Conservation (phyloP, 1,140 invertebrate genomes). For the Papilio glaucus region DNA sequence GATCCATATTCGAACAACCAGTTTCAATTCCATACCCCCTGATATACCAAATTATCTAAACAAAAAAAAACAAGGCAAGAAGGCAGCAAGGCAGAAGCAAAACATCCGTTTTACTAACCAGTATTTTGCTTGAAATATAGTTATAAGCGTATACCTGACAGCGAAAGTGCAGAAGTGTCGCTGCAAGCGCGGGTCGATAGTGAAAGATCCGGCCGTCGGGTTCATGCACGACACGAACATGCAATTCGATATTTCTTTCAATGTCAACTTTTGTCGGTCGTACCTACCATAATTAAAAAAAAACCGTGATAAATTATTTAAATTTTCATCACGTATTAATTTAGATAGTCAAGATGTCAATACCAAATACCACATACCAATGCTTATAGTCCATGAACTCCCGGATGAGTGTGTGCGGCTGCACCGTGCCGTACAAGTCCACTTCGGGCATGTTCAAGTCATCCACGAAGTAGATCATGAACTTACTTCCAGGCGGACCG, state of each 20-base stretch:
- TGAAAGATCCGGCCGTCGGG: conserved; percentile 97
- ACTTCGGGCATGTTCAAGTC: conserved; percentile 99
- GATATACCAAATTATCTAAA: too few species aligned
- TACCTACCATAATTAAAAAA: conserved; percentile 84
- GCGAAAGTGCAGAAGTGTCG: conserved; percentile 97
- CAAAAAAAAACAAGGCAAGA: too few species aligned
- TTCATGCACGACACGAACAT: conserved; percentile 98
- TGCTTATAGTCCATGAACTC: conserved; percentile 98
- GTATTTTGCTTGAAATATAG: too few species aligned
- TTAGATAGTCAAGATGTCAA: too few species aligned
- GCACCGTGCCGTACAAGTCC: conserved; percentile 96
- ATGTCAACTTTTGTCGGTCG: conserved; percentile 91
- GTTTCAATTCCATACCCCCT: too few species aligned
- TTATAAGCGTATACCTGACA: conserved; percentile 87
- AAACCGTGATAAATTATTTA: neutral
- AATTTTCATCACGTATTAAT: too few species aligned
- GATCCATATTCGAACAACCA: too few species aligned
- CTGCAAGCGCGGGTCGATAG: conserved; percentile 95
- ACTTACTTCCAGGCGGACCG: conserved; percentile 95
- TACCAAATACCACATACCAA: too few species aligned
- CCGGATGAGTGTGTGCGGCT: conserved; percentile 96
- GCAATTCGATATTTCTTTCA: conserved; percentile 97
- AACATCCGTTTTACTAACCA: too few species aligned
- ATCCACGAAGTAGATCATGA: conserved; percentile 97
- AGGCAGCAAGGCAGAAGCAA: too few species aligned